A percentile compares a stretch with the other conserved stretches of the same genome.
Evolutionary conservation across 2,888 invertebrate genomes (phyloP).

Genomic region (Troilus luridus): DNA sequence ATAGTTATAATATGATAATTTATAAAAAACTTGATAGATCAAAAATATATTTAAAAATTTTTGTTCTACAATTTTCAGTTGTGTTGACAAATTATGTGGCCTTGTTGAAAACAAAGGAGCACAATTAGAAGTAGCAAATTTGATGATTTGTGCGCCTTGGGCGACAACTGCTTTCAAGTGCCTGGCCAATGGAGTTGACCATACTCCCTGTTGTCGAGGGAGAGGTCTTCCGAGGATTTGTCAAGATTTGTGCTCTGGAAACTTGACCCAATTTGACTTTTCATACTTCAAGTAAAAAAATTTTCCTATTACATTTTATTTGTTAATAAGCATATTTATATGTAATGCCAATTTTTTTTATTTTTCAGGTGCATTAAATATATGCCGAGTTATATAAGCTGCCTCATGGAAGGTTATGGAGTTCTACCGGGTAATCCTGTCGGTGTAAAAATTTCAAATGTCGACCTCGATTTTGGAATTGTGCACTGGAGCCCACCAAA

Average conservation of each 20-base stretch:
- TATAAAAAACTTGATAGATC: too few species aligned
- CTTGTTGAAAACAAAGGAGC: constrained; percentile 73
- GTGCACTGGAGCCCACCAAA: constrained; percentile 84
- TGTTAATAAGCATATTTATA: background rate
- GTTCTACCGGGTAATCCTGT: constrained; percentile 84
- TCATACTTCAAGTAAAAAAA: constrained; percentile 83
- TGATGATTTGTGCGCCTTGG: constrained; percentile 93
- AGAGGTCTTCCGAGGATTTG: constrained; percentile 83
- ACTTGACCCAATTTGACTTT: constrained; percentile 83
- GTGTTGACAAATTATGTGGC: constrained; percentile 85
- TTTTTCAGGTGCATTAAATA: constrained; percentile 80
- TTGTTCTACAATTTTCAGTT: constrained; percentile 68
- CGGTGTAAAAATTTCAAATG: constrained; percentile 79
- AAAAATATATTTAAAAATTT: background rate
- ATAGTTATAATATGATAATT: too few species aligned
- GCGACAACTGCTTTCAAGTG: constrained; percentile 85
- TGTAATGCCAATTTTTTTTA: background rate
- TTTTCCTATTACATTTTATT: background rate
- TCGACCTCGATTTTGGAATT: constrained; percentile 83
- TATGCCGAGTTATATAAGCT: constrained; percentile 86
- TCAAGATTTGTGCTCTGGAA: constrained; percentile 84
- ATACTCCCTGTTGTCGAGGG: constrained; percentile 83
- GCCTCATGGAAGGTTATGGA: constrained; percentile 87
- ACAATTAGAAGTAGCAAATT: constrained; percentile 79
- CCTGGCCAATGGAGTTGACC: constrained; percentile 84